Base-by-base conservation (phyloP, 2,113 vertebrate genomes). In the Melanostigma gelatinosum region DNA sequence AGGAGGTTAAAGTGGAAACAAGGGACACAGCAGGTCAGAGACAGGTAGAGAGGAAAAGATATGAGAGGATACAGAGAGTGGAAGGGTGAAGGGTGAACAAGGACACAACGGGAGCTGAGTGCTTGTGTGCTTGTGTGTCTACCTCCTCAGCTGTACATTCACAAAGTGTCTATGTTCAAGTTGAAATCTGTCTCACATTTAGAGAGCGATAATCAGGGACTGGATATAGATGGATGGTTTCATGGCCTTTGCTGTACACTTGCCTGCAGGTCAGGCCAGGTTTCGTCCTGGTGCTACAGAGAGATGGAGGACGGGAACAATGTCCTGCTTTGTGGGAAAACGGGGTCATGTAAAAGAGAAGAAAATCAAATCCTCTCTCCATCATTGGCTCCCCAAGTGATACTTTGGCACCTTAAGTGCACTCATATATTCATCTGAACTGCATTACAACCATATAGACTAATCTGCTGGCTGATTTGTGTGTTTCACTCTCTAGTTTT, bases 151-250 rank as follows among this genome's bases (percentile, higher is more conserved):
- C 55, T 85, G 77, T 77, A 69, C 84, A 78, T 81, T 77, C 77
- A 81, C 60, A 80, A 84, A 74, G 79, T 87, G 79, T 77, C 78
- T 76, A 22, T 77, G 52, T 79, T 32, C 57, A 89, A 93, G 85
- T 85, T 90, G 88, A 90, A 83, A 87, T 70, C 65, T 83, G 83
- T 79, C 82, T 79, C 80, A 84, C 57, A 60, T 84, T 85, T 79
- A 76, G 29, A 57, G 52, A 64, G 62, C 10, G 50, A 54, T 5
- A 34, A 4, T 34, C 13, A 55, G 63, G 57, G 48, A 80, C 81
- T 61, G 68, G 79, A 85, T 80, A 75, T 73, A 85, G 80, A 86
- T 79, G 79, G 86, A 87, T 86, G 74, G 55, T 85, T 88, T 85
- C 78, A 72, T 80, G 84, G 80, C 75, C 83, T 83, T 82, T 75